Base-by-base conservation (phyloP, 2,113 vertebrate genomes). In the Ciconia maguari region DNA sequence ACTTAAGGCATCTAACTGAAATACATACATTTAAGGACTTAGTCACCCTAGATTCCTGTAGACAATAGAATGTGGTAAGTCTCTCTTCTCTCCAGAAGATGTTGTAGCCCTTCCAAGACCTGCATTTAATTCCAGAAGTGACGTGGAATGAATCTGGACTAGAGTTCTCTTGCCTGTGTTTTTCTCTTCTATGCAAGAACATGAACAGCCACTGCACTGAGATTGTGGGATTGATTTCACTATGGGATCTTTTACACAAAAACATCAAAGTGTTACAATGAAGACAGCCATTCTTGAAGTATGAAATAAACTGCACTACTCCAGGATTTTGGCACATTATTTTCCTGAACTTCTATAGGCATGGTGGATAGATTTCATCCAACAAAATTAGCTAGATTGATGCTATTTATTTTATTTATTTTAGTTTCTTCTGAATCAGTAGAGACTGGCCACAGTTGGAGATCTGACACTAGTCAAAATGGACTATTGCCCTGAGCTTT, bases 351-450 rank as follows among this genome's bases (percentile, higher is more conserved):
- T 61, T 78, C 25, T 61, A 18, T 8, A 52, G 22, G 13, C 18
- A 61, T 41, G 7, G 3, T 36, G 58, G 11, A 36, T 57, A 79
- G 51, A 82, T 2, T 83, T 80, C 22, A 54, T 46, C 21, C 27
- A 71, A 12, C 16, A 51, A 64, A 71, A 64, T 60, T 68, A 62
- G 14, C 11, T 82, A 88, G 11, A 51, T 25, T 54, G 22, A 19
- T 64, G n/a, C 0, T 11, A 57, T 75, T 85, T 74, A 10, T 52
- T 66, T 62, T 58, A 54, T 42, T 51, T 66, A 70, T 58, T 2
- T 0, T 0, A 0, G 0, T 66, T 90, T 29, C 16, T 83, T 92
- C 52, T 64, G 29, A 52, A 55, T 72, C 29, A 76, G 16, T 20
- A 44, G 41, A 85, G 26, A 49, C 9, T n/a, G 42, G 27, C 5